Evolutionary conservation across 2,797 vertebrate species (phyloP).

Genomic region (Halcyon smyrnensis): DNA sequence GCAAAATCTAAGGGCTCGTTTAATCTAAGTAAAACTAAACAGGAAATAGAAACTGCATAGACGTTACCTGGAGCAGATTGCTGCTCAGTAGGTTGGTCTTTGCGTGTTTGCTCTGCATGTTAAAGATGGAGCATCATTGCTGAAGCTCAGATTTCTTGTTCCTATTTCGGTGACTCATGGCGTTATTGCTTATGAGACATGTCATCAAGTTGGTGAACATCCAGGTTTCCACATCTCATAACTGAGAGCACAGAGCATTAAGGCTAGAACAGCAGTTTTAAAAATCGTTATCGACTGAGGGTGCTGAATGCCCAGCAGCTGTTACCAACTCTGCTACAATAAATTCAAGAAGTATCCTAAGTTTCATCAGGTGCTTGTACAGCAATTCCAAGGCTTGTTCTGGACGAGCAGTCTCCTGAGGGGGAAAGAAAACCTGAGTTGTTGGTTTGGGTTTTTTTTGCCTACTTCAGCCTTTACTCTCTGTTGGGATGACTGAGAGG

Average conservation of each 20-base stretch:
- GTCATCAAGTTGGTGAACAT: constrained; percentile 16
- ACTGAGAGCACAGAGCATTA: neutral
- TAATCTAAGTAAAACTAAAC: neutral
- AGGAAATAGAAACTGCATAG: neutral
- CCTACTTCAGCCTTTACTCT: neutral
- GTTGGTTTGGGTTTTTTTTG: neutral
- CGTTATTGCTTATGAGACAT: neutral
- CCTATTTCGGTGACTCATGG: neutral
- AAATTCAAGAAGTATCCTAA: neutral
- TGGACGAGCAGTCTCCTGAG: neutral
- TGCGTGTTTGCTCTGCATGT: neutral
- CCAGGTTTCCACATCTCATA: constrained; percentile 11
- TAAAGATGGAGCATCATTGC: neutral
- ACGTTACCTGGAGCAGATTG: constrained; percentile 24
- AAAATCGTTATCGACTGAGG: neutral
- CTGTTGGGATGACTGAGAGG: neutral
- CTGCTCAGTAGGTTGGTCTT: neutral
- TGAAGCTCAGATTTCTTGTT: neutral
- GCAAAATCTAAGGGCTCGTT: neutral
- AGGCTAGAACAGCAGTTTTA: neutral
- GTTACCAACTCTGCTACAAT: neutral
- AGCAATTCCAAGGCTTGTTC: neutral
- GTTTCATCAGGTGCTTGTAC: neutral
- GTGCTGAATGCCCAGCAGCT: neutral
- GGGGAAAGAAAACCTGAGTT: neutral